phyloP scores from a whole-genome alignment of 2,113 vertebrate genomes.

The Ptyas mucosa region DNA sequence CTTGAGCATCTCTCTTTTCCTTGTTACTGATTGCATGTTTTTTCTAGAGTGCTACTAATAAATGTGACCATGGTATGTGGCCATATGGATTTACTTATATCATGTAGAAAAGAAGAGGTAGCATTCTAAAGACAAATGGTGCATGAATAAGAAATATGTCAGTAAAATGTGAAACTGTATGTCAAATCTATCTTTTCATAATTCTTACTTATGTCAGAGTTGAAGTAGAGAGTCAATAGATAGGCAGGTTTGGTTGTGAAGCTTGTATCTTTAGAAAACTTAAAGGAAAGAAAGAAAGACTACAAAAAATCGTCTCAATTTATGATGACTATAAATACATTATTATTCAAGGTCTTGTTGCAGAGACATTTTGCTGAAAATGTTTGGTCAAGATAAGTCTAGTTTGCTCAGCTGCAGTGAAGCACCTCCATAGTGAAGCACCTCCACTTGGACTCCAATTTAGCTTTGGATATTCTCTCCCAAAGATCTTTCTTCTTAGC shows the following conservation, averaged over 20 bases:
- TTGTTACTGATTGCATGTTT: neutral
- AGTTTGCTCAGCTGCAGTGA: neutral
- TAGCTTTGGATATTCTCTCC: neutral
- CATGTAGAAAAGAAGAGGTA: neutral
- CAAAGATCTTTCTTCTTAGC: neutral
- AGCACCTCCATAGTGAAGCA: neutral
- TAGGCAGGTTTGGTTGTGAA: neutral
- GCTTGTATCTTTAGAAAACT: neutral
- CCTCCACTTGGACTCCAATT: neutral
- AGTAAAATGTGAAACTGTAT: neutral
- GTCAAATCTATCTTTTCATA: neutral
- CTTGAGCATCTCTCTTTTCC: neutral
- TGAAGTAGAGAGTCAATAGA: neutral
- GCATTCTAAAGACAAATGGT: neutral
- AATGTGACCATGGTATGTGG: neutral
- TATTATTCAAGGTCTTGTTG: neutral
- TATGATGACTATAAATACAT: neutral
- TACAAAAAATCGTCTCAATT: neutral
- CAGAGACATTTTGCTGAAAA: neutral
- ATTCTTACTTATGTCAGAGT: neutral
- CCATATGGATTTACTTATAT: neutral
- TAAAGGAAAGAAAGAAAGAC: neutral
- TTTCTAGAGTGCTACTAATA: neutral
- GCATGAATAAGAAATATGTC: neutral
- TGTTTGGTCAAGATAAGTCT: neutral